Conservation (phyloP, 2,888 invertebrate genomes). For the Drosophila borealis region DNA sequence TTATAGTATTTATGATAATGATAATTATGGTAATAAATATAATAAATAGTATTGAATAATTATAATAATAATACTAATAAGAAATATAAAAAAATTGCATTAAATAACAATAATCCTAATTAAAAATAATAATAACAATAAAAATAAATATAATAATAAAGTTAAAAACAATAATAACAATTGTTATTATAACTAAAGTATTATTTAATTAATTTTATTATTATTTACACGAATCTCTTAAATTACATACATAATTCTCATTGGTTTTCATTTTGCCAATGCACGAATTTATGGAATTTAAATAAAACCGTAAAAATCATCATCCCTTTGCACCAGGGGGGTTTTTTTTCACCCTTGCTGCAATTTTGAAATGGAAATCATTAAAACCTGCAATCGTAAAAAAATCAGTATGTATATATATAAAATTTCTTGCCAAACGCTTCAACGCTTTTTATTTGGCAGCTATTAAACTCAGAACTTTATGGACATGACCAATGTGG, state of each 20-base stretch:
- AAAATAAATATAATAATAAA: no score
- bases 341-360: background rate
- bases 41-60: no score
- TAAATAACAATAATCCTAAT: no score
- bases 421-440: constrained; percentile 32
- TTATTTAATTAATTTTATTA: no score
- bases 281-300: background rate
- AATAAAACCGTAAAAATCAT: background rate
- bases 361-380: constrained; percentile 24
- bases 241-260: background rate
- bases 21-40: no score
- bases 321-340: background rate
- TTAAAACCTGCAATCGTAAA: constrained; percentile 16
- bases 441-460: constrained; percentile 48
- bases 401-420: background rate
- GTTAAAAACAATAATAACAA: no score
- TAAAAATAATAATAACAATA: no score
- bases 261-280: background rate
- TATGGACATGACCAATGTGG: constrained; percentile 61
- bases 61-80: no score
- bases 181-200: no score
- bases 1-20: no score
- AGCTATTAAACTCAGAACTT: constrained; percentile 60
- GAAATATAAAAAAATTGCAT: no score
- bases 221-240: no score